Base-by-base conservation (phyloP, 2,888 invertebrate genomes). In the Esperia sulphurella region DNA sequence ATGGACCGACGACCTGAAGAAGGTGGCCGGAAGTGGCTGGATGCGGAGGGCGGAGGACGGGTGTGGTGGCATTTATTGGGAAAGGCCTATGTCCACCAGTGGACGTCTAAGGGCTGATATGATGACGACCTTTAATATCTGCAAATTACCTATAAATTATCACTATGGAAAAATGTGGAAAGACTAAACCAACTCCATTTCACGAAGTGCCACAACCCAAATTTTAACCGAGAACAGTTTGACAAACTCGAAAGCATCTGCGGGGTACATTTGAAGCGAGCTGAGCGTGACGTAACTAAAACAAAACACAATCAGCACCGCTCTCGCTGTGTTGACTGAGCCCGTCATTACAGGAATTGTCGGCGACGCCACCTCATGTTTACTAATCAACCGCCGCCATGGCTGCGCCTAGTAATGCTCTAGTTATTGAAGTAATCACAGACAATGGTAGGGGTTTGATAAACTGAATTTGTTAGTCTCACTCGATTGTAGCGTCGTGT, bases 301-400 rank as follows among this genome's bases (percentile, higher is more conserved):
- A 41, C 41, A 41, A 41, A 41, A 41, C 41, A 41, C 29, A 41
- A 41, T 41, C 41, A 41, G 30, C 41, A 13, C 29, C 8, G 29
- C 12, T 41, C n/a, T 21, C 29, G 12, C 41, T 8, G 13, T 39
- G 39, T 39, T 41, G 30, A 30, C 41, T 14, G 41, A 41, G 35
- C 35, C n/a, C 12, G 41, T 41, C 43, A 33, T 33, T 43, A 35
- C 35, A 43, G 13, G 38, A 39, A 45, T 45, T 31, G 45, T 40
- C 30, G 39, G 2, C 31, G 40, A 31, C 14, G 14, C n/a, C 31
- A 31, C 21, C 8, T 31, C 39, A 45, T 45, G 45, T 45, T 45
- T 45, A 45, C 45, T 45, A 40, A 45, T 31, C 30, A 45, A 31
- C 39, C 39, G 21, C 9, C 13, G 29, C 12, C 21, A 42, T 12